phyloP scores from a whole-genome alignment of 2,113 vertebrate genomes.

The Ibidorhyncha struthersii region DNA sequence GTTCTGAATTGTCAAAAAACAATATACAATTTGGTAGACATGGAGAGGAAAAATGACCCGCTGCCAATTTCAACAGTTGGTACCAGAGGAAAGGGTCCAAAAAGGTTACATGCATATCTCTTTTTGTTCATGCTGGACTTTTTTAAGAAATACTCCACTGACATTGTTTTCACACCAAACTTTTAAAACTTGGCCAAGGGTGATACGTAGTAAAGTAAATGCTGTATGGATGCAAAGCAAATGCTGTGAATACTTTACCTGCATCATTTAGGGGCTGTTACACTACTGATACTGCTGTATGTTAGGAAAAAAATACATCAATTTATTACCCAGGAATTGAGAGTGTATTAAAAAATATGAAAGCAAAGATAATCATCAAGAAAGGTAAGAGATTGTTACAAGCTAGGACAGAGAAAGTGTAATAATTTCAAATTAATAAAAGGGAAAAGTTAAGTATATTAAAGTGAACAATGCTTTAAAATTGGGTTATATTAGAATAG shows the following conservation, averaged over 20 bases:
- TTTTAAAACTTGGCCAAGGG: not conserved
- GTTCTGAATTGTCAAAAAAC: constrained; percentile 98
- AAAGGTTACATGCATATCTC: constrained; percentile 79
- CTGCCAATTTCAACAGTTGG: constrained; percentile 98
- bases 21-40: constrained; percentile 96
- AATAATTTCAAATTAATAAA: not conserved
- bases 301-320: not conserved
- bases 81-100: constrained; percentile 97
- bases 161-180: not conserved
- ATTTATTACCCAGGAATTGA: not conserved
- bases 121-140: not conserved
- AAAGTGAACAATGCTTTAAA: not conserved
- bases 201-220: not conserved
- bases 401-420: not conserved
- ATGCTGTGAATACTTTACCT: not conserved
- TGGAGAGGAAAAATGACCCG: constrained; percentile 98
- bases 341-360: not conserved
- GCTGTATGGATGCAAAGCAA: not conserved
- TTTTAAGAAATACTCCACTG: not conserved
- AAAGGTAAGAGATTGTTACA: not conserved
- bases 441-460: not conserved
- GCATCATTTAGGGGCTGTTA: not conserved
- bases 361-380: not conserved
- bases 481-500: not conserved
- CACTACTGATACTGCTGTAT: not conserved